Evolutionary conservation across 2,888 invertebrate genomes (phyloP), one percentile per base, ranked within the genome.

Genomic region (Tipula lateralis): DNA sequence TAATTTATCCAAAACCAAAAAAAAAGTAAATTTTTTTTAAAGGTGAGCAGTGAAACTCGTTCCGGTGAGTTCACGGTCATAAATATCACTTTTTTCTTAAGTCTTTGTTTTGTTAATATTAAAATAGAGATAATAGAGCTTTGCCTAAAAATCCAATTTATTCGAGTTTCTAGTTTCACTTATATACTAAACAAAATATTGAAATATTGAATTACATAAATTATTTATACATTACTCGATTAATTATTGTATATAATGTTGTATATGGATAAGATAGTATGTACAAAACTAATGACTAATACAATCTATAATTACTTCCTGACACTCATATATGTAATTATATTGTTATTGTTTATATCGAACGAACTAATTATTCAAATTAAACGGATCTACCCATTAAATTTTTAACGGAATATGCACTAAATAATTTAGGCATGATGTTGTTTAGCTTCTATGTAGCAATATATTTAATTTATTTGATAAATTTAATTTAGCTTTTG

Each of bases 31-130:
- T 19, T 19, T 66, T 66, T 66, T 3, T 66, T 66, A 66, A 66
- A 66, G 66, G 66, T 66, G 66, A 66, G 66, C 66, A 66, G 66
- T 66, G 66, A 66, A 66, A 66, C 66, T 66, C 66, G 66, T 66
- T 66, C 24, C 24, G 66, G 12, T 24, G 66, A 24, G 66, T 66
- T 66, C 66, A 66, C 66, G 66, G 66, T 24, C 66, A 66, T 12
- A 19, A 66, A 24, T 44, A 66, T 66, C 66, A 66, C 66, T 66
- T 66, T 24, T 50, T 50, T 44, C 16, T 16, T 66, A 9, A 9
- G 24, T 66, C 66, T 66, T 66, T 66, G 66, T 66, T 66, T 39
- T 44, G 5, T n/a, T n/a, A 0, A 24, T 66, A 66, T 66, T 24
- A 24, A 24, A 66, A 66, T 9, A 9, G 7, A 66, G 66, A 24